Conservation (phyloP, 1,140 invertebrate species). For the Antheraea mylitta region DNA sequence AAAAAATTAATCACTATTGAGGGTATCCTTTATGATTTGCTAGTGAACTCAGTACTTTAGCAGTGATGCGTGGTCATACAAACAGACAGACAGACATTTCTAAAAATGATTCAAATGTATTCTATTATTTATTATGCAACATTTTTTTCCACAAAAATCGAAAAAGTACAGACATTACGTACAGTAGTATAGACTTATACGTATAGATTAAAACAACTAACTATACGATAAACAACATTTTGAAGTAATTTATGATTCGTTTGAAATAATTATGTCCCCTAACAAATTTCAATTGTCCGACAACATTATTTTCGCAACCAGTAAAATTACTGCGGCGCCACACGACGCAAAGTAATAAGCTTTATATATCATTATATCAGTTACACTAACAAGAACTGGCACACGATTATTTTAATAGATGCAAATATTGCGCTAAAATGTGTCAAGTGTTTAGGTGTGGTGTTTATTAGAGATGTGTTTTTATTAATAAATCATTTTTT, state of each 20-base stretch:
- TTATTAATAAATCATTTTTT: not conserved
- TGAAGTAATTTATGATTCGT: not conserved
- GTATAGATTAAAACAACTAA: not conserved
- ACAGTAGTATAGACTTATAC: too few relatives aligned
- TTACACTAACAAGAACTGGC: not conserved
- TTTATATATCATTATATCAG: not conserved
- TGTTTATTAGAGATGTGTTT: not conserved
- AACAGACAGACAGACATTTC: too few relatives aligned
- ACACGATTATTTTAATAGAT: slow-evolving; percentile 1
- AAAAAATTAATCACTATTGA: too few relatives aligned
- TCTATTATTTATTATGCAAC: too few relatives aligned
- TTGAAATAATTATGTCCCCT: not conserved
- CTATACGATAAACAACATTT: not conserved
- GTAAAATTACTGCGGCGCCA: not conserved
- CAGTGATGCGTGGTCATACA: too few relatives aligned
- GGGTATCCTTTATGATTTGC: too few relatives aligned
- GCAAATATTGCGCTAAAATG: slow-evolving; percentile 1
- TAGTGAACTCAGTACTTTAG: too few relatives aligned
- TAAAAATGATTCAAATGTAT: too few relatives aligned
- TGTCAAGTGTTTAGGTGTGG: slow-evolving; percentile 1
- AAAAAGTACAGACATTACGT: too few relatives aligned
- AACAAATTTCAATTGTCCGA: not conserved
- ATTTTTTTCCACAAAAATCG: too few relatives aligned
- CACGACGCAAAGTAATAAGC: not conserved
- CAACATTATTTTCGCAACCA: not conserved